These are phyloP conservation scores for Octonoba sinensis DNA, from an alignment of 2,888 invertebrate species.

Conservation along the genomic window DNA sequence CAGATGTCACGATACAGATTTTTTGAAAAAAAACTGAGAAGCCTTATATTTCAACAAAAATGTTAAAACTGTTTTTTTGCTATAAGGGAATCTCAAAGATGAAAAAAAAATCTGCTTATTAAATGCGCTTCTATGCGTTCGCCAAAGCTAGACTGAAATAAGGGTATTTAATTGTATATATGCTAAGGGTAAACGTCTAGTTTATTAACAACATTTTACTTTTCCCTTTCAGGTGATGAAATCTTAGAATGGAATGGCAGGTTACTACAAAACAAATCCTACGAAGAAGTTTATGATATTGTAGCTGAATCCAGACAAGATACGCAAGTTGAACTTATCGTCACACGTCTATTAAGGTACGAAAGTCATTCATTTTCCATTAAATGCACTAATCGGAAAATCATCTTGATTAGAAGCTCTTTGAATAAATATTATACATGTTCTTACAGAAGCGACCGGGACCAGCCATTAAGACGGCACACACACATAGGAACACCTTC, in stretches of 20 bases:
- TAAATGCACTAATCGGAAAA: not conserved
- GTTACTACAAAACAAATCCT: slow-evolving; percentile 88
- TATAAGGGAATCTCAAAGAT: too few species aligned
- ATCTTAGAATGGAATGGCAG: slow-evolving; percentile 98
- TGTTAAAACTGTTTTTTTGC: too few species aligned
- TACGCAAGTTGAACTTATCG: slow-evolving; percentile 95
- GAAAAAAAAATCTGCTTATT: too few species aligned
- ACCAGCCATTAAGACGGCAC: slow-evolving; percentile 57
- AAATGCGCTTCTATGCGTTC: too few species aligned
- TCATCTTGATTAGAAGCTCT: not conserved
- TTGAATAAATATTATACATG: not conserved
- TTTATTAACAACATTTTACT: not conserved
- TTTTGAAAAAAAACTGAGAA: too few species aligned
- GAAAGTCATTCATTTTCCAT: not conserved
- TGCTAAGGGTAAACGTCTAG: too few species aligned
- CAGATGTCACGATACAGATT: too few species aligned
- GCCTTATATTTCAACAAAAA: too few species aligned
- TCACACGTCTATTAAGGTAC: slow-evolving; percentile 79
- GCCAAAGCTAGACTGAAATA: too few species aligned
- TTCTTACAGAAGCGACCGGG: slow-evolving; percentile 30
- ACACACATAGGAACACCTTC: slow-evolving; percentile 57
- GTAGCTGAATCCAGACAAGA: slow-evolving; percentile 96
- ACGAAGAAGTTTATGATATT: slow-evolving; percentile 94
- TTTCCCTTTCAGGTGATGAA: slow-evolving; percentile 86
- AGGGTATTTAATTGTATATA: too few species aligned